These are phyloP conservation scores for Myxocyprinus asiaticus DNA, from an alignment of 2,113 vertebrate genomes.

Conservation along the genomic window DNA sequence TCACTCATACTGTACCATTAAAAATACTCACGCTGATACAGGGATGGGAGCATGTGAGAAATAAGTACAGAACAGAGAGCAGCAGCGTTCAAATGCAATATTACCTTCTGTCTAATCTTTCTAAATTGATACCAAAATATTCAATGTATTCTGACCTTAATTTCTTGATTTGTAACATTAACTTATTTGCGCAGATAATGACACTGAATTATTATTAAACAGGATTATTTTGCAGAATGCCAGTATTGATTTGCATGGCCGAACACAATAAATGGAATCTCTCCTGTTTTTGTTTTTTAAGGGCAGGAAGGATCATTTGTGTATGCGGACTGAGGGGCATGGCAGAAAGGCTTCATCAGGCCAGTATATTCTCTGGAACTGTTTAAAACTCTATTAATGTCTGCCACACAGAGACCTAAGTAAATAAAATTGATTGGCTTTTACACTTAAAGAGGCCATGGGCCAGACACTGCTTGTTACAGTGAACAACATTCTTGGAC, in stretches of 20 bases:
- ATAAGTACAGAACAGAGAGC: conserved; percentile 13
- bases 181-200: conserved; percentile 10
- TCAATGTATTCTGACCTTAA: conserved; percentile 3
- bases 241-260: conserved; percentile 29
- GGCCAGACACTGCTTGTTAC: conserved; percentile 1
- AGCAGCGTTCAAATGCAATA: neutral
- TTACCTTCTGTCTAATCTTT: neutral
- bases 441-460: conserved; percentile 41
- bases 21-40: neutral
- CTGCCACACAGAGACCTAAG: conserved; percentile 46
- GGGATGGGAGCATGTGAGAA: neutral
- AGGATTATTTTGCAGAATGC: conserved; percentile 18
- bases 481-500: conserved; percentile 4
- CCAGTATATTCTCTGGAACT: conserved; percentile 45
- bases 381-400: conserved; percentile 63
- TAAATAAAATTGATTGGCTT: conserved; percentile 70
- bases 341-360: conserved; percentile 50
- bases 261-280: conserved; percentile 22
- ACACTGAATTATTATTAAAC: conserved; percentile 32
- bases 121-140: neutral
- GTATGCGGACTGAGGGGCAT: conserved; percentile 11
- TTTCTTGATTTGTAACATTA: neutral
- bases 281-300: neutral
- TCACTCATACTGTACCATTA: neutral
- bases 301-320: neutral